Base-by-base conservation (phyloP, 2,888 invertebrate genomes). In the Gymnoscelis rufifasciata region DNA sequence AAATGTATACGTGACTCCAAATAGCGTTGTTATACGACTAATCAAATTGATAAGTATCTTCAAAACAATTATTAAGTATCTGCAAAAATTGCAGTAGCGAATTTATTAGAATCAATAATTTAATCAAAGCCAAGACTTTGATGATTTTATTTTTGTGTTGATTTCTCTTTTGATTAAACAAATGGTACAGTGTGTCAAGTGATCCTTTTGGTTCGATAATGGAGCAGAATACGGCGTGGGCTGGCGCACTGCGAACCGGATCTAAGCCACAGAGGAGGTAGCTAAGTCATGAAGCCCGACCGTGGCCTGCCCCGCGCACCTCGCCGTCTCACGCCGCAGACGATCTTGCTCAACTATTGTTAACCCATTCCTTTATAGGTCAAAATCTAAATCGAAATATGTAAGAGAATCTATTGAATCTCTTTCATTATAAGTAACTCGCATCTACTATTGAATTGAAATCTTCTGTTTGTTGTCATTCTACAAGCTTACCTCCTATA, bases 181-280 rank as follows among this genome's bases (percentile, higher is more conserved):
- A 61, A 62, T 70, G 58, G 73, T 66, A 62, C 57, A 59, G 64
- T 73, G 61, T 68, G 70, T 68, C 69, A 61, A 68, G 62, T 65
- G 82, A 83, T 83, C 71, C 76, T 73, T 84, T 80, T 66, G 74
- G 71, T 59, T 62, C 68, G 81, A 83, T 86, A 83, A 80, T 79
- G 70, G 75, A 76, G 74, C 72, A 74, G 70, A 78, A 68, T 73
- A 68, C 73, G 75, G 77, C 80, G 86, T 86, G 82, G 86, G 84
- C 66, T 77, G 64, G 64, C 52, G 53, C 51, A 50, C 56, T 62
- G 66, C 73, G 66, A 84, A 82, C 86, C 86, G 86, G 86, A 87
- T 87, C 84, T 83, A 72, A 68, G 71, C 61, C 59, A 60, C 65
- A 68, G 78, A 19, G 19, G 2, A 19, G 19, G 19, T 19, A 19